These are phyloP conservation scores for Amblyjoppa fuscipennis DNA, from an alignment of 2,888 invertebrate genomes.

Conservation along the genomic window DNA sequence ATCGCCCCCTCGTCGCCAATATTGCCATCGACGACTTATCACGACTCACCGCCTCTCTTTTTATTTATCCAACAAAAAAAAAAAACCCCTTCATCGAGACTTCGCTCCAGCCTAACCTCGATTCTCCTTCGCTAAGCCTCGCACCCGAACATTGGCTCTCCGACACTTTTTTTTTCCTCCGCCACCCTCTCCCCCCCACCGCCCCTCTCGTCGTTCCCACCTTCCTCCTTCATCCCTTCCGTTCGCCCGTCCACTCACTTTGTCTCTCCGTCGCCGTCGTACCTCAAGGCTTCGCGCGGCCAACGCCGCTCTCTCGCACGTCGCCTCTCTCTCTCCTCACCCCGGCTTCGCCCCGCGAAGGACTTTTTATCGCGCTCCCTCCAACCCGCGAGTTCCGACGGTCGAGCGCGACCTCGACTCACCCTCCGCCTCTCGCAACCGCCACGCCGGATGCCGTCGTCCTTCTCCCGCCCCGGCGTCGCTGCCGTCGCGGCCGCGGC, in stretches of 20 bases:
- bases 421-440: neutral
- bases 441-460: slow-evolving; percentile 4
- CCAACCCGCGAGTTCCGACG: neutral
- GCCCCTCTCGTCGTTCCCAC: neutral
- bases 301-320: neutral
- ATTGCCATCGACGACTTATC: slow-evolving; percentile 10
- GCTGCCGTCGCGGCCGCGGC: neutral
- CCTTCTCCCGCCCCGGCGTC: neutral
- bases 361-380: slow-evolving; percentile 4
- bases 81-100: slow-evolving; percentile 17
- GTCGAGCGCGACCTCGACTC: neutral
- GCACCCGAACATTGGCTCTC: slow-evolving; percentile 57
- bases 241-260: slow-evolving; percentile 15
- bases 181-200: neutral
- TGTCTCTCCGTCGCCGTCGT: slow-evolving; percentile 34
- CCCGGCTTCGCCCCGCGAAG: slow-evolving; percentile 20
- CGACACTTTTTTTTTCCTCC: slow-evolving; percentile 9
- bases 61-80: slow-evolving; percentile 28
- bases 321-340: neutral
- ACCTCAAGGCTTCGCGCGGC: slow-evolving; percentile 4
- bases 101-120: slow-evolving; percentile 4
- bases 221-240: neutral
- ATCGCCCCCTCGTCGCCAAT: neutral
- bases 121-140: slow-evolving; percentile 55
- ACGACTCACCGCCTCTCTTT: slow-evolving; percentile 31